Evolutionary conservation across 2,888 invertebrate species (phyloP).

Genomic region (Belgica antarctica): DNA sequence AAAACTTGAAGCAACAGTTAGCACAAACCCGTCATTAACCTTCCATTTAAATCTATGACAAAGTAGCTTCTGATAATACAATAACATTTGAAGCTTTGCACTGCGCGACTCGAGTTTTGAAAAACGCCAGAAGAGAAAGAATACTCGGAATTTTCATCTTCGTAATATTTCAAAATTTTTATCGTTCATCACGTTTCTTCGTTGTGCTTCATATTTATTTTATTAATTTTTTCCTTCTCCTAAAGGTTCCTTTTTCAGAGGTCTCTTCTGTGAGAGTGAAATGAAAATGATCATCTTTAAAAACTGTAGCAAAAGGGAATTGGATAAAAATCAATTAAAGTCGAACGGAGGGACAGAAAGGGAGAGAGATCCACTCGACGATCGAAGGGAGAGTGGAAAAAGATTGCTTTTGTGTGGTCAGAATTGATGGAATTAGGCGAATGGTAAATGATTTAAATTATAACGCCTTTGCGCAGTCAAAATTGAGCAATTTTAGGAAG

Average conservation of each 20-base stretch:
- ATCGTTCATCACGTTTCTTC: conserved; percentile 39
- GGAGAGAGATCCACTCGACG: conserved; percentile 9
- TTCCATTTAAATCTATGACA: too few species aligned
- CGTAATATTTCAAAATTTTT: conserved; percentile 31
- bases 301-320: conserved; percentile 41
- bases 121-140: conserved; percentile 15
- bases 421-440: conserved; percentile 41
- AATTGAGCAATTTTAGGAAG: conserved; percentile 43
- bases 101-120: neutral
- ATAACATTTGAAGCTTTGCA: too few species aligned
- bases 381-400: neutral
- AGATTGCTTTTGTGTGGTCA: conserved; percentile 40
- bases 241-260: neutral
- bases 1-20: neutral
- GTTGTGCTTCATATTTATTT: conserved; percentile 25
- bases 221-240: conserved; percentile 24
- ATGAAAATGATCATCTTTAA: conserved; percentile 28
- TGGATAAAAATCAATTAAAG: conserved; percentile 44
- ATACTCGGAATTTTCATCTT: neutral
- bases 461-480: conserved; percentile 44
- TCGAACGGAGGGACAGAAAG: conserved; percentile 21
- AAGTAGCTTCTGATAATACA: too few species aligned
- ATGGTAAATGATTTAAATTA: conserved; percentile 43
- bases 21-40: too few species aligned
- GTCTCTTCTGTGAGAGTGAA: neutral